Base-by-base conservation (phyloP, 1,140 invertebrate species). In the Pogonomyrmex californicus region DNA sequence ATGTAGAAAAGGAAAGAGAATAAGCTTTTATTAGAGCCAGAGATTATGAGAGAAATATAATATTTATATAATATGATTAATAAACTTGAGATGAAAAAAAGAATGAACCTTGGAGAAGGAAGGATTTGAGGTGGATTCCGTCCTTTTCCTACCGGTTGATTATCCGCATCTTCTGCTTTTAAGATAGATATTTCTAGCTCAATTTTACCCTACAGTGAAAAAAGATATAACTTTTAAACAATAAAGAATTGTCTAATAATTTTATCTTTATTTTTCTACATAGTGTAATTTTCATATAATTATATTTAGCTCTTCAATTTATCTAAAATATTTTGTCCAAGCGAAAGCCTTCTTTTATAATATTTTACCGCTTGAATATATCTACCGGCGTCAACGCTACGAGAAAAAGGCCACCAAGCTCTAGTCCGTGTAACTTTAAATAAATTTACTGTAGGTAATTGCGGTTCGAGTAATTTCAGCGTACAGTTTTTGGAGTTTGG, bases 331-430 rank as follows among this genome's bases (percentile, higher is more conserved):
- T 17, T 82, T 60, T 0, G 1, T 23, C 23, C 23, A 23, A 23
- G 0, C 33, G 30, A 38, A 36, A 7, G 14, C 9, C 6, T 30
- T 36, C 17, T 54, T 51, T 47, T 12, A 7, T 10, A 30, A 36
- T 38, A 75, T 30, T 60, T 93, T 92, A 96, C 96, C 82, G 95
- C 94, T 73, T 93, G 93, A 12, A 94, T 85, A 54, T 93, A 92
- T 47, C 92, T 90, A 56, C 94, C 95, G 0, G 88, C 92, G 6
- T 92, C 88, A 12, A 91, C 86, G 58, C 90, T 96, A 63, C 95
- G 95, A 51, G 92, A 94, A 89, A 97, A 97, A 58, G 98, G 98
- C 98, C 98, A 99, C 98, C 98, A 99, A 2, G 97, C 98, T 91
- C 96, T 96, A 3, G 97, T 96, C 62, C 96, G 94, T 91, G 96